Conservation (phyloP, 23 tunicate species). For the Styela clava region DNA sequence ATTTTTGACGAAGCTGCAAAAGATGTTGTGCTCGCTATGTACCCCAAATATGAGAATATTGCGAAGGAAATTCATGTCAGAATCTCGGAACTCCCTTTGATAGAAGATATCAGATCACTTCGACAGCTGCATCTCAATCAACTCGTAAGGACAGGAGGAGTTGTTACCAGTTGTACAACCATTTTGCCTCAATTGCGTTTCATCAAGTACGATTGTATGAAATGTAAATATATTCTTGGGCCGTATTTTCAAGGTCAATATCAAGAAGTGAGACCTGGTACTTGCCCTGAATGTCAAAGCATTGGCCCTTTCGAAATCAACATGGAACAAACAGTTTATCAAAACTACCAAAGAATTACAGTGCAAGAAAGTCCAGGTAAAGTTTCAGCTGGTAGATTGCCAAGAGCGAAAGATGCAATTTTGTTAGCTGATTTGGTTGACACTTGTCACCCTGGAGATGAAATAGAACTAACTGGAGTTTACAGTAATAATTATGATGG, state of each 20-base stretch:
- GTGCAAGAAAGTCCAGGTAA: conserved; percentile 97
- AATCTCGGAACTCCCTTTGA: conserved; percentile 80
- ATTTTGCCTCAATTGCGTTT: conserved; percentile 92
- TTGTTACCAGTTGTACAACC: conserved; percentile 88
- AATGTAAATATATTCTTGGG: conserved; percentile 86
- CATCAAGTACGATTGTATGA: conserved; percentile 89
- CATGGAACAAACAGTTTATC: conserved; percentile 99
- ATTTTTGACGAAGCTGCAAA: conserved; percentile 95
- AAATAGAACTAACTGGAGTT: conserved; percentile 93
- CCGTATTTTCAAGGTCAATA: conserved; percentile 96
- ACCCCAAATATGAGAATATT: conserved; percentile 93
- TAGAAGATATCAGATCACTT: conserved; percentile 91
- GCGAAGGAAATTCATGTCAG: conserved; percentile 94
- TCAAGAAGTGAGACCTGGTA: conserved; percentile 91
- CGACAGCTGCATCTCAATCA: conserved; percentile 96
- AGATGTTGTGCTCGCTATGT: conserved; percentile 79
- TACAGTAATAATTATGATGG: conserved; percentile 97
- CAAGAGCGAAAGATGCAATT: conserved; percentile 96
- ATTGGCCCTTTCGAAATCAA: conserved; percentile 96
- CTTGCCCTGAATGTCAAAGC: conserved; percentile 98
- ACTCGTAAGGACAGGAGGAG: conserved; percentile 90
- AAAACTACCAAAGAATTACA: conserved; percentile 91
- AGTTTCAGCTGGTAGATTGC: conserved; percentile 94
- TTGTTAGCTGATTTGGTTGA: conserved; percentile 97
- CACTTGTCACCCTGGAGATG: conserved; percentile 98